Base-by-base conservation (phyloP, 2,113 vertebrate genomes). In the Sceloporus tristichus region DNA sequence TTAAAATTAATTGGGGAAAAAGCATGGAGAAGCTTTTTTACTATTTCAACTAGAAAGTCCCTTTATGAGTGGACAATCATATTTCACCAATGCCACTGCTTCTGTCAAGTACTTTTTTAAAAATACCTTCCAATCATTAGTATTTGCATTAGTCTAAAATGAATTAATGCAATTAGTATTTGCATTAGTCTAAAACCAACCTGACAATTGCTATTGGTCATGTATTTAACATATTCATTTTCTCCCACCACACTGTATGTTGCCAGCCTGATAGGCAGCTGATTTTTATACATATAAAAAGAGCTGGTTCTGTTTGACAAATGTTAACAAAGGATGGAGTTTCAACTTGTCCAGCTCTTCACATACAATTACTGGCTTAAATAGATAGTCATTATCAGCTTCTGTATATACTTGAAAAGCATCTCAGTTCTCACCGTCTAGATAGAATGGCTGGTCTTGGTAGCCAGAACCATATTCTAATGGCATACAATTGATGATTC, bases 381-480 rank as follows among this genome's bases (percentile, higher is more conserved):
- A 16, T 56, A 91, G 75, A 87, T 76, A 90, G 84, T 62, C 89
- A 18, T 38, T 8, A 14, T 54, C 85, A 18, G 0, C 2, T 76
- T 23, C 68, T 83, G 82, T 9, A 7, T 54, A 79, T 79, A 82
- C 80, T 66, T 54, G 73, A 92, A 89, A 91, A 79, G 70, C 73
- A 88, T 53, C 75, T 89, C 90, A 68, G 9, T 76, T 85, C 79
- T 87, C 54, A 87, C 42, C 9, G 78, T 87, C 88, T 85, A 79
- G 82, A 83, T 79, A 90, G 86, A 85, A 87, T 66, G 27, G 1
- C 79, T 92, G 80, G 25, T 77, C 42, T 29, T 73, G 78, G 70
- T 91, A 89, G 90, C 80, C 88, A 90, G 90, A 84, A 85, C 91
- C 56, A 82, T 84, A 86, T 82, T 89, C 79, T 85, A 90, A 87